Conservation (phyloP, 1,140 invertebrate species). For the Cydia amplana region DNA sequence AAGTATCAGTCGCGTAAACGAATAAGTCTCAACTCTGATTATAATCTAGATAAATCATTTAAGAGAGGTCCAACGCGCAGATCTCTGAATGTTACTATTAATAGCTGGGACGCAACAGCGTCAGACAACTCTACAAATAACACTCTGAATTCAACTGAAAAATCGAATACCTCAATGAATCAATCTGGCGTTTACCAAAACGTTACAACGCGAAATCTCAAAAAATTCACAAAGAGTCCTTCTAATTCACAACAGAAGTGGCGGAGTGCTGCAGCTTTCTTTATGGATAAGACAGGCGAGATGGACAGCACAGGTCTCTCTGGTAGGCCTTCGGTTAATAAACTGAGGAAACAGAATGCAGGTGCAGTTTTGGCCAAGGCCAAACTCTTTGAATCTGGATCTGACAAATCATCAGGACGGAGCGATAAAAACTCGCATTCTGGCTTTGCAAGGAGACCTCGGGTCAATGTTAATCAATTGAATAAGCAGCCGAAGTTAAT, state of each 20-base stretch:
- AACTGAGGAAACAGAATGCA: slow-evolving; percentile 82
- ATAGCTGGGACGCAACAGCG: slow-evolving; percentile 53
- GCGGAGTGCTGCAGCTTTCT: slow-evolving; percentile 71
- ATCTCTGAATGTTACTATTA: slow-evolving; percentile 62
- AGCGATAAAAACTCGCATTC: slow-evolving; percentile 55
- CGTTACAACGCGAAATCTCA: slow-evolving; percentile 42
- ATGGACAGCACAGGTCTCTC: slow-evolving; percentile 63
- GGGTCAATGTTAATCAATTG: slow-evolving; percentile 50
- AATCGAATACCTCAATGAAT: slow-evolving; percentile 48
- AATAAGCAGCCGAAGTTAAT: slow-evolving; percentile 51
- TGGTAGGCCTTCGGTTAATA: slow-evolving; percentile 82
- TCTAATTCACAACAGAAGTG: slow-evolving; percentile 63
- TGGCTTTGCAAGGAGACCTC: slow-evolving; percentile 66
- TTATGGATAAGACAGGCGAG: slow-evolving; percentile 73
- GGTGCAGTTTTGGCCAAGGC: slow-evolving; percentile 84
- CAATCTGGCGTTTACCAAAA: slow-evolving; percentile 54
- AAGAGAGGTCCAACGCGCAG: slow-evolving; percentile 56
- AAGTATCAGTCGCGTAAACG: slow-evolving; percentile 67
- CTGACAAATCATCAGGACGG: slow-evolving; percentile 70
- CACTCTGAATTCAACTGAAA: slow-evolving; percentile 53
- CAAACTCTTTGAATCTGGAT: slow-evolving; percentile 81
- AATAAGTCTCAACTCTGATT: slow-evolving; percentile 59
- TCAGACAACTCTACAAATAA: slow-evolving; percentile 62
- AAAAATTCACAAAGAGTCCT: slow-evolving; percentile 51
- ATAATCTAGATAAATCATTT: slow-evolving; percentile 62